Evolutionary conservation across 2,113 vertebrate genomes (phyloP).

Genomic region (Nettapus auritus): DNA sequence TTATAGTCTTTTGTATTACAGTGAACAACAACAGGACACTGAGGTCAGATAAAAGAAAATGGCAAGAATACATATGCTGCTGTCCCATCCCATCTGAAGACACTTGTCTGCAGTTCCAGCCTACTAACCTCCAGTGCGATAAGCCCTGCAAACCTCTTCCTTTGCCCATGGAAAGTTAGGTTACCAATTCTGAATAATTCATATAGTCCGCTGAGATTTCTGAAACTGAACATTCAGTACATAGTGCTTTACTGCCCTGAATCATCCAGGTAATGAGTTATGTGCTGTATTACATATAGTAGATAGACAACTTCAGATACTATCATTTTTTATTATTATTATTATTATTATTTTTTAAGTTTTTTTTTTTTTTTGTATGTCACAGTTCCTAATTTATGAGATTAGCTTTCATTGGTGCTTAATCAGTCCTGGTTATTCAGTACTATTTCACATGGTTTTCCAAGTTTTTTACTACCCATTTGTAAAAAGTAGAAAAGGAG

Average conservation of each 20-base stretch:
- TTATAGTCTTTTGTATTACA: not conserved
- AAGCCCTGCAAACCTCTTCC: not conserved
- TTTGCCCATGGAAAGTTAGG: not conserved
- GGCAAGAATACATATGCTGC: not conserved
- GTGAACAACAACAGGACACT: not conserved
- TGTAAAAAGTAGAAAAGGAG: not conserved
- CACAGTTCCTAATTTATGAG: not conserved
- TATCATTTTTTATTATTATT: no score
- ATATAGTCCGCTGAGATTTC: not conserved
- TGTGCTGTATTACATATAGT: not conserved
- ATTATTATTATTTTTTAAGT: not conserved
- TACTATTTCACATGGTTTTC: not conserved
- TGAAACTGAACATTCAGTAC: not conserved
- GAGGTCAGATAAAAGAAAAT: not conserved
- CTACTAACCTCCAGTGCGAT: not conserved
- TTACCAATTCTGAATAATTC: not conserved
- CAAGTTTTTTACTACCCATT: not conserved
- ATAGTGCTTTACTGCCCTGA: not conserved
- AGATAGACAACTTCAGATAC: not conserved
- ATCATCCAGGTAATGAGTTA: not conserved
- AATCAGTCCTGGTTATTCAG: not conserved
- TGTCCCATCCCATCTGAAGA: not conserved
- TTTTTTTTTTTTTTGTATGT: not conserved
- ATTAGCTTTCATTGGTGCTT: not conserved
- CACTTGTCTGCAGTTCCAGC: not conserved